Evolutionary conservation across 2,888 invertebrate species (phyloP), one percentile per base, ranked within the genome.

Genomic region (Volucella bombylans): DNA sequence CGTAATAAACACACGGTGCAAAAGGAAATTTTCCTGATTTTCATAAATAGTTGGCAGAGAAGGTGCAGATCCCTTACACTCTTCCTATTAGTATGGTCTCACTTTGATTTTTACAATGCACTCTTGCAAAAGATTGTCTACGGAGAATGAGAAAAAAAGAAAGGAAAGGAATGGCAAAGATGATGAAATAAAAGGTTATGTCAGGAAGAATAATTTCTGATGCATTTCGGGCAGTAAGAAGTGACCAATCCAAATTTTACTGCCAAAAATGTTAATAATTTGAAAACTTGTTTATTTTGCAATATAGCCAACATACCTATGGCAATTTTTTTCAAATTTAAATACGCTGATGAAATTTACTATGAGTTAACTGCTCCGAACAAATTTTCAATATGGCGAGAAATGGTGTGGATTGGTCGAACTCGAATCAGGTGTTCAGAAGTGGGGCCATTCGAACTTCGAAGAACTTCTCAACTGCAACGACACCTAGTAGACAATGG

Each of bases 331-430:
- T 57, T 54, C 31, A 43, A 68, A 12, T 69, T 15, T n/a, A 74
- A 79, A 18, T 78, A 31, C 11, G 50, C 69, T 31, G 10, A 54
- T 31, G 8, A 59, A 67, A 76, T 71, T 67, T 71, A 23, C 15
- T 55, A 50, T 54, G 49, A 76, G 14, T 52, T 10, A 50, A 69
- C 47, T 71, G 69, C 83, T 83, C 69, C 67, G 74, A 69, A 9
- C 31, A 62, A 49, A 61, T 72, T 72, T 76, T 41, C 59, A 61
- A 76, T 80, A 74, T 81, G 69, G 52, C 76, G 71, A 61, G 74
- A 68, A n/a, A 67, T 69, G 64, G 64, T 59, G 68, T 57, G 59
- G 71, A 76, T 76, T 14, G 50, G 47, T 52, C 54, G 65, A 80
- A 59, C 49, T 80, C 55, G 69, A 64, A 71, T 71, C 69, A 69